phyloP scores from a whole-genome alignment of 2,113 vertebrate species.

The Pomatorhinus ruficollis region DNA sequence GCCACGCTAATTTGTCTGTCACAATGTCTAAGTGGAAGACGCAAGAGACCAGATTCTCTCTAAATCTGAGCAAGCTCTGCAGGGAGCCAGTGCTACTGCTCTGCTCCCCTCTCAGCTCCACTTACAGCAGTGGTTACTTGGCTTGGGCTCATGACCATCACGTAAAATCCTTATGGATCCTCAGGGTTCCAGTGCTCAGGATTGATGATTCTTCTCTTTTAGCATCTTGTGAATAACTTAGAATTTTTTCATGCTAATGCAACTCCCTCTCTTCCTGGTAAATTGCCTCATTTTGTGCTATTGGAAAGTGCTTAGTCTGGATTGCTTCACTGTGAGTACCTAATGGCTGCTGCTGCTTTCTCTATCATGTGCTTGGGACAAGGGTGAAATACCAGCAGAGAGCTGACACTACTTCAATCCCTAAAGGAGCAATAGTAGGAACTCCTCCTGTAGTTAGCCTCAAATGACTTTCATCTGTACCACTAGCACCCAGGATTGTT shows the following conservation, averaged over 20 bases:
- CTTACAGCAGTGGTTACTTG: background rate
- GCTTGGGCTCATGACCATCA: background rate
- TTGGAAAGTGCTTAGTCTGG: constrained; percentile 58
- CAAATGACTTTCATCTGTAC: background rate
- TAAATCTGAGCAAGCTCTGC: background rate
- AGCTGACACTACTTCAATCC: constrained; percentile 12
- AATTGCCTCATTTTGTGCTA: constrained; percentile 43
- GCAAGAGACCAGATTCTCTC: background rate
- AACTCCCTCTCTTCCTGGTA: constrained; percentile 58
- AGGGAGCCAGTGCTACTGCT: background rate
- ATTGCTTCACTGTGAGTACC: background rate
- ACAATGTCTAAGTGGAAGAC: background rate
- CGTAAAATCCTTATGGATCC: constrained; percentile 38
- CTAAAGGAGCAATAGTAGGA: background rate
- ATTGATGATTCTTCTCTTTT: constrained; percentile 48
- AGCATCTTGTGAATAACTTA: constrained; percentile 60
- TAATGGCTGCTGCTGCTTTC: constrained; percentile 29
- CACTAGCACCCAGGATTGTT: background rate
- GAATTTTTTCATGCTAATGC: constrained; percentile 39
- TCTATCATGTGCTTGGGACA: background rate
- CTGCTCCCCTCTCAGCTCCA: background rate
- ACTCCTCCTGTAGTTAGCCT: background rate
- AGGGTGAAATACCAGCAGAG: constrained; percentile 7
- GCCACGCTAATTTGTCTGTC: background rate
- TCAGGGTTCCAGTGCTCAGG: background rate